Percentiles rank a stretch among this genome's conserved stretches.
Evolutionary conservation across 2,888 invertebrate species (phyloP).

Genomic region (Oscheius sp.): DNA sequence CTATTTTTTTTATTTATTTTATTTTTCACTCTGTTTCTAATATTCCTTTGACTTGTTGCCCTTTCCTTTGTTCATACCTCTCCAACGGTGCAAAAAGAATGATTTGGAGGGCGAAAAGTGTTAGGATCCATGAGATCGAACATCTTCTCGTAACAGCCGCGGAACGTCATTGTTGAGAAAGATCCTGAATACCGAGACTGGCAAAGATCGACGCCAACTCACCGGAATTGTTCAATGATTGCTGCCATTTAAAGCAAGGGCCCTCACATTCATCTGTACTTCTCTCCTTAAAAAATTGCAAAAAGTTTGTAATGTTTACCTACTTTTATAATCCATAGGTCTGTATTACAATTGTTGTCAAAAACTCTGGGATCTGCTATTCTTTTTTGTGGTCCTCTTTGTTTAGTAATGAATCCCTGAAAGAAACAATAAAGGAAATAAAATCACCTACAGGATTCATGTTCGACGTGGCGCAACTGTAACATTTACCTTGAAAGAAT

Average conservation of each 20-base stretch:
- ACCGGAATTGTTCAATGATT: slow-evolving; percentile 65
- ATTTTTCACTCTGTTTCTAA: background rate
- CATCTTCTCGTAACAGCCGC: slow-evolving; percentile 62
- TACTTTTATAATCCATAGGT: slow-evolving; percentile 61
- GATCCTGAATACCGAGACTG: slow-evolving; percentile 38
- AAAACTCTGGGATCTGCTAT: slow-evolving; percentile 54
- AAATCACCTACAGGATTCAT: slow-evolving; percentile 54
- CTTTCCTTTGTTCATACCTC: slow-evolving; percentile 30
- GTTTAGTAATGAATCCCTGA: slow-evolving; percentile 64
- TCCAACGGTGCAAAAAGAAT: slow-evolving; percentile 51
- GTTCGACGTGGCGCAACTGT: slow-evolving; percentile 66
- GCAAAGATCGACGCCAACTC: background rate
- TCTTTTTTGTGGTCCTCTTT: slow-evolving; percentile 60
- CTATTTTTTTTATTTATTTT: slow-evolving; percentile 3
- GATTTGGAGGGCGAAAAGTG: slow-evolving; percentile 49
- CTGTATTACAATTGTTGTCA: slow-evolving; percentile 64
- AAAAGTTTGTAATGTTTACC: background rate
- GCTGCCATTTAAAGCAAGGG: slow-evolving; percentile 67
- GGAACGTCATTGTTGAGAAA: slow-evolving; percentile 63
- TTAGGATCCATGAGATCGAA: slow-evolving; percentile 49
- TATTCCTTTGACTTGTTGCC: background rate
- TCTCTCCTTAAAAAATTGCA: slow-evolving; percentile 45
- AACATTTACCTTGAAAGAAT: slow-evolving; percentile 60
- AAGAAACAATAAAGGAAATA: slow-evolving; percentile 26
- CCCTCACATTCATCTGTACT: slow-evolving; percentile 64